Evolutionary conservation across 2,888 invertebrate species (phyloP), one percentile per base, ranked within the genome.

Genomic region (Melipona beecheii): DNA sequence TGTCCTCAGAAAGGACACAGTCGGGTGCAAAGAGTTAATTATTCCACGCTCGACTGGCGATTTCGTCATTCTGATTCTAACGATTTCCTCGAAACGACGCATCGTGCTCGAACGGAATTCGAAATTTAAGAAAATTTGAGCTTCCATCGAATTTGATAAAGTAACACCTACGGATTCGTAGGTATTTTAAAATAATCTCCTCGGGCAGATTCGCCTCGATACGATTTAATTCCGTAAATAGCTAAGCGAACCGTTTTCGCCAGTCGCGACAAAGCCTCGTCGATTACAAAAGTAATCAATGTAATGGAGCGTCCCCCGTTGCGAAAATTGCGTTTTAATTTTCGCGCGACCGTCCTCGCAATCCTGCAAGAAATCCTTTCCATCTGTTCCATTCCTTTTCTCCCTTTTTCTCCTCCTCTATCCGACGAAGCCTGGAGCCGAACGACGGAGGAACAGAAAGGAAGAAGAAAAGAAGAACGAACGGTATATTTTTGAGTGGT

Each of bases 401-500:
- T 43, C 2, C 43, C 74, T 81, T 74, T 64, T 58, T 27, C 9
- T 36, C n/a, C 54, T 43, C 31, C 58, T 66, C 49, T 71, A 52
- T n/a, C 17, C 27, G 21, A 9, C 27, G 21, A 58, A 52, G 56
- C 56, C 54, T 36, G 21, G n/a, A n/a, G 24, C 19, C 11, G 1
- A n/a, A 15, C 1, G 49, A 62, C 52, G 64, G 27, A 31, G 43
- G n/a, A 27, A 49, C 19, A 36, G 58, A 24, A 83, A 70, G 13
- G 0, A 31, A 27, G 64, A 62, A 69, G 72, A 62, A 76, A 66
- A 78, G 27, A 19, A 65, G 75, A 64, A 76, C 64, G 62, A 64
- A 65, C 52, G 64, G 83, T 84, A 80, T 89, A 89, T 88, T 90
- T 91, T 87, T 88, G 86, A 91, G 73, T 77, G 86, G 73, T 71